phyloP scores from a whole-genome alignment of 2,113 vertebrate genomes.

The Genyomyrus donnyi region DNA sequence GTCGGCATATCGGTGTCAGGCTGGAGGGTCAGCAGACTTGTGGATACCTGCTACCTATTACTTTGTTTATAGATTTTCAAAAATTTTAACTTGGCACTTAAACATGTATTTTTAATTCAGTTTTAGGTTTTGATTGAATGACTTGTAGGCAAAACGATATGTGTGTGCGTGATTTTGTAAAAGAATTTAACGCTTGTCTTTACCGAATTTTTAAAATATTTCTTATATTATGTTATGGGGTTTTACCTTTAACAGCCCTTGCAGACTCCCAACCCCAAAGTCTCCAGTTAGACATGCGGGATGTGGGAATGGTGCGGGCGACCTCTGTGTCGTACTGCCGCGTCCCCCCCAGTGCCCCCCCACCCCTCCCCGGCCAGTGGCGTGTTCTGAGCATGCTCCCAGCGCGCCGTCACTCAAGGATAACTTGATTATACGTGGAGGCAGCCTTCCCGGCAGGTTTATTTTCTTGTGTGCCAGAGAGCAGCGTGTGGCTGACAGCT shows the following conservation, averaged over 20 bases:
- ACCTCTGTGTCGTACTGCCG: neutral
- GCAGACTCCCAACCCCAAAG: neutral
- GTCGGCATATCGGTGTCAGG: neutral
- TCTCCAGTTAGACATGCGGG: neutral
- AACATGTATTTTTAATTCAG: neutral
- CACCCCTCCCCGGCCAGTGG: neutral
- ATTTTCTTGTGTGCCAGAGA: slow-evolving; percentile 14
- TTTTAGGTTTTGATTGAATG: neutral
- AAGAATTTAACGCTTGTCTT: neutral
- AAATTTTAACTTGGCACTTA: neutral
- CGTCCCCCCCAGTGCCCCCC: neutral
- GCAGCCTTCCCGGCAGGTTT: slow-evolving; percentile 12
- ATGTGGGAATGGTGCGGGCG: neutral
- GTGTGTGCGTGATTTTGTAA: neutral
- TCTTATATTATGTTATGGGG: neutral
- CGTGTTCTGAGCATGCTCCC: slow-evolving; percentile 11
- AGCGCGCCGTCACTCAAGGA: neutral
- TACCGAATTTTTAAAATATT: neutral
- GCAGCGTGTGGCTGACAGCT: slow-evolving; percentile 13
- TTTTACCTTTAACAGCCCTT: neutral
- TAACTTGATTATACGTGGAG: slow-evolving; percentile 20
- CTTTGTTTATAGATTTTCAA: neutral
- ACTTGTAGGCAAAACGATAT: neutral
- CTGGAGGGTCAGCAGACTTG: neutral
- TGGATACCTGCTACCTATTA: neutral